Percentiles rank a stretch among this genome's conserved stretches.
These are phyloP conservation scores for Phrynosoma platyrhinos DNA, from an alignment of 2,113 vertebrate genomes.

Conservation along the genomic window DNA sequence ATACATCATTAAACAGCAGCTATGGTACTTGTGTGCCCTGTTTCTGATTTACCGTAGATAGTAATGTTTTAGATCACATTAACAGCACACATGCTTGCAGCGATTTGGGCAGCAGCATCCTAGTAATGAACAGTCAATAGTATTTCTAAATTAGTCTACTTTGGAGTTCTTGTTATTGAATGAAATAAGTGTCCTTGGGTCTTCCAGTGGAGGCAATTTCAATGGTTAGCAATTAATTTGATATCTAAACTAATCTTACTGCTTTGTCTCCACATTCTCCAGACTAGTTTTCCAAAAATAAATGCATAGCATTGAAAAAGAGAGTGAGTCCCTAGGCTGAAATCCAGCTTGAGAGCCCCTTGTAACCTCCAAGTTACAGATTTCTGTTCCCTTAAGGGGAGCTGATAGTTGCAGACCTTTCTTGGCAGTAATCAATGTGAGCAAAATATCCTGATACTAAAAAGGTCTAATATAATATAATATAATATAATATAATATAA, in stretches of 20 bases:
- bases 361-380: neutral
- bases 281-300: constrained; percentile 59
- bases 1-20: constrained; percentile 90
- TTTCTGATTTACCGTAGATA: constrained; percentile 81
- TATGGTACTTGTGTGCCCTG: constrained; percentile 69
- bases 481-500: neutral
- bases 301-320: constrained; percentile 49
- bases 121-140: constrained; percentile 78
- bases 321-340: neutral
- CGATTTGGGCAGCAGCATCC: constrained; percentile 73
- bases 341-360: neutral
- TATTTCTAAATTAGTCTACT: constrained; percentile 75
- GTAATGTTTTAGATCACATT: constrained; percentile 81
- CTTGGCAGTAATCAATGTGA: neutral
- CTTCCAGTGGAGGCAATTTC: constrained; percentile 61
- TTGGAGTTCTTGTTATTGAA: constrained; percentile 67
- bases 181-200: constrained; percentile 71
- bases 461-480: neutral
- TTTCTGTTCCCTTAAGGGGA: neutral
- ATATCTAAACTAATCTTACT: constrained; percentile 68
- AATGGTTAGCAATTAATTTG: constrained; percentile 70
- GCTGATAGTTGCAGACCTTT: neutral
- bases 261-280: constrained; percentile 45
- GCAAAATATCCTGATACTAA: neutral
- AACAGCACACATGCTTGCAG: constrained; percentile 75